Conservation (phyloP, 2,888 invertebrate genomes). For the Dryococelus australis region DNA sequence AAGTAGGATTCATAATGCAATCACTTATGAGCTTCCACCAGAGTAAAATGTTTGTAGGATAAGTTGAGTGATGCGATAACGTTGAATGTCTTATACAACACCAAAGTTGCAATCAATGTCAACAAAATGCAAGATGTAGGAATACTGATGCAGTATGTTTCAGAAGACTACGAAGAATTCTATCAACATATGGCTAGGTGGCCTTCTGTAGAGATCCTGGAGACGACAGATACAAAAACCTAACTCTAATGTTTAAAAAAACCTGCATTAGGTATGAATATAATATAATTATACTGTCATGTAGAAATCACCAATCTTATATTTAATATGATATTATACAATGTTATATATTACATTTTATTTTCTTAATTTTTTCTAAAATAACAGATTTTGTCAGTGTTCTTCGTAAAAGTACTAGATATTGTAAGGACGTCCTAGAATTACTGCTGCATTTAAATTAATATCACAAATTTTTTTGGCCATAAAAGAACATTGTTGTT, state of each 20-base stretch:
- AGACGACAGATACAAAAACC: not conserved
- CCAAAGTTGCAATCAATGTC: not conserved
- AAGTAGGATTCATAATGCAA: no score
- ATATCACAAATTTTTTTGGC: not conserved
- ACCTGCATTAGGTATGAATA: not conserved
- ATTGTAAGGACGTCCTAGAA: not conserved
- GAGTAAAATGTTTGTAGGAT: not conserved
- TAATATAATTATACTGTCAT: not conserved
- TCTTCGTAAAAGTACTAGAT: not conserved
- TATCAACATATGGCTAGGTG: not conserved
- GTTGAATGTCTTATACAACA: not conserved
- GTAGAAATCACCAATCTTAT: not conserved
- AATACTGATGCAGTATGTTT: not conserved
- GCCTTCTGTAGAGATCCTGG: not conserved
- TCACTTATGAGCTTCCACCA: not conserved
- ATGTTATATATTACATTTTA: not conserved
- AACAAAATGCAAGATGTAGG: not conserved
- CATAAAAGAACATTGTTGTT: not conserved
- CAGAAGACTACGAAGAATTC: not conserved
- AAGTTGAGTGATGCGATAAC: not conserved
- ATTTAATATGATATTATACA: not conserved
- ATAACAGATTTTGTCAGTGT: not conserved
- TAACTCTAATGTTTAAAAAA: not conserved
- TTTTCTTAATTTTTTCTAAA: not conserved
- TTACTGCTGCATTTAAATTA: not conserved